Evolutionary conservation across 2,888 invertebrate species (phyloP).

Genomic region (Erebia aethiops): DNA sequence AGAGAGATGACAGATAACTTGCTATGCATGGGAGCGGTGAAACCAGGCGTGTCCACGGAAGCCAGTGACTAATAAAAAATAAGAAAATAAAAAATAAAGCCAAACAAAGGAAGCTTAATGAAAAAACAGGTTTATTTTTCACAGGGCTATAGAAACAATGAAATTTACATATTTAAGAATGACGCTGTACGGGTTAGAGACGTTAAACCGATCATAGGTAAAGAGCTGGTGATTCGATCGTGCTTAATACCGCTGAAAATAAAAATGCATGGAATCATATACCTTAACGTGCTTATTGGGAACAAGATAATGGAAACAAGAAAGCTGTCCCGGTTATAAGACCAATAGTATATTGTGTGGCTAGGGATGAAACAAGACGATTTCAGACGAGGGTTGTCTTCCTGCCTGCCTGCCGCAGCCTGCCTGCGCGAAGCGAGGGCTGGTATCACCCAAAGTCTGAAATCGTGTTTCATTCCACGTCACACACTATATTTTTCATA

Average conservation of each 20-base stretch:
- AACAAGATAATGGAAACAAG: not conserved
- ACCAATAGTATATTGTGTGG: too few relatives aligned
- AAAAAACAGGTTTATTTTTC: slow-evolving; percentile 27
- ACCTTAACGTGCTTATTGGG: not conserved
- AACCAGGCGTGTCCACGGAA: slow-evolving; percentile 10
- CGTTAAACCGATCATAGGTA: not conserved
- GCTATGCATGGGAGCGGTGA: slow-evolving; percentile 1
- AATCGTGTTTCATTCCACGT: too few relatives aligned
- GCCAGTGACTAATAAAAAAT: slow-evolving; percentile 9
- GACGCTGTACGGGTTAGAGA: slow-evolving; percentile 19
- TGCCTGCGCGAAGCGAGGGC: too few relatives aligned
- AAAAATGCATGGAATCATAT: not conserved
- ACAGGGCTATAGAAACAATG: slow-evolving; percentile 31
- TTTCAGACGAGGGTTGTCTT: too few relatives aligned
- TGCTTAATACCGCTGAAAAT: not conserved
- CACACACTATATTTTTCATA: too few relatives aligned
- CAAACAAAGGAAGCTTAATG: slow-evolving; percentile 18
- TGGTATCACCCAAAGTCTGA: too few relatives aligned
- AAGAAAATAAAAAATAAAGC: slow-evolving; percentile 16
- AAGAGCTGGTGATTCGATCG: slow-evolving; percentile 1
- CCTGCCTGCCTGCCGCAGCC: too few relatives aligned
- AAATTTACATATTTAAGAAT: slow-evolving; percentile 30
- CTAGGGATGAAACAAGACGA: too few relatives aligned
- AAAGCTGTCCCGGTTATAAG: not conserved
- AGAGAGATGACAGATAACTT: not conserved